Percentiles rank a stretch among this genome's conserved stretches.
Conservation (phyloP, 2,888 invertebrate species). For the Eudasyphora cyanicolor region DNA sequence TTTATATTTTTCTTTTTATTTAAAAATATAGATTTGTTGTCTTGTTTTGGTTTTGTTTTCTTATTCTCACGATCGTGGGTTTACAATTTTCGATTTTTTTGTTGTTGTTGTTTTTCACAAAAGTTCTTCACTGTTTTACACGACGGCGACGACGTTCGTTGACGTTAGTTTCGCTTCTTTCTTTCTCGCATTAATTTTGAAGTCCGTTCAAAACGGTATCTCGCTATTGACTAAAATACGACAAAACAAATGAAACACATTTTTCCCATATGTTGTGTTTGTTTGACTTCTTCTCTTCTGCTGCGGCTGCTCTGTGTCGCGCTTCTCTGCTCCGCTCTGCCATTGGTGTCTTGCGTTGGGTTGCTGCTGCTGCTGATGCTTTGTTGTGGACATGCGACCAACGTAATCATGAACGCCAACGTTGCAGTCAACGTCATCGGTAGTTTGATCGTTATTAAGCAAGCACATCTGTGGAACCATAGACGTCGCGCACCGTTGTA, state of each 20-base stretch:
- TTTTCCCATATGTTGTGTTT: constrained; percentile 66
- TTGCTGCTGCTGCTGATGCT: constrained; percentile 22
- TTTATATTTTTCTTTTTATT: neutral
- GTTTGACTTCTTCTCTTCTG: constrained; percentile 38
- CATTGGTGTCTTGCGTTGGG: constrained; percentile 34
- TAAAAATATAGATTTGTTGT: neutral
- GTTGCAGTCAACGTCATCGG: constrained; percentile 13
- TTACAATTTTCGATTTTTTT: constrained; percentile 39
- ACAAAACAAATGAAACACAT: constrained; percentile 66
- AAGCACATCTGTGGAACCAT: neutral
- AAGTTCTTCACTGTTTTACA: constrained; percentile 39
- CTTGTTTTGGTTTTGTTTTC: constrained; percentile 32
- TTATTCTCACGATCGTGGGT: constrained; percentile 17
- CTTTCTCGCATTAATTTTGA: constrained; percentile 20
- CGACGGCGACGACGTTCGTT: neutral
- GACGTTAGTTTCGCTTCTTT: constrained; percentile 44
- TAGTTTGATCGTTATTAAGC: constrained; percentile 54
- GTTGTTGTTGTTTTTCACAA: constrained; percentile 46
- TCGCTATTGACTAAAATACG: constrained; percentile 69
- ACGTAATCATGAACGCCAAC: constrained; percentile 43
- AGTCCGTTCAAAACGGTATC: constrained; percentile 70
- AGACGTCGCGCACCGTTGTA: too few relatives aligned
- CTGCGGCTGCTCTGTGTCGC: constrained; percentile 33
- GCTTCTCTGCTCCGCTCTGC: constrained; percentile 46
- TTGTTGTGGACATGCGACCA: constrained; percentile 15